Base-by-base conservation (phyloP, 2,888 invertebrate species). In the Eupithecia dodoneata region DNA sequence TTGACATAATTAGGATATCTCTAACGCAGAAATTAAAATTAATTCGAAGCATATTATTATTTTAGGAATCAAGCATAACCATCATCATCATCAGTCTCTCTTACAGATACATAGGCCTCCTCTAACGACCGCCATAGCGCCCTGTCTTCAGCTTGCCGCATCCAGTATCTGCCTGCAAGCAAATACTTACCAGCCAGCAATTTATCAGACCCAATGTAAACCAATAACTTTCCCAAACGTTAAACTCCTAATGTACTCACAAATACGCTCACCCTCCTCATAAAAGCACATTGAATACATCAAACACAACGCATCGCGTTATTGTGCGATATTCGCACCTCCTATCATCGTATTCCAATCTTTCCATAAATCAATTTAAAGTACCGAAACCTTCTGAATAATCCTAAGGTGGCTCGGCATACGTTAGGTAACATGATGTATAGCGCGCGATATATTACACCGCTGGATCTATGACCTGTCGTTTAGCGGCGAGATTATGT, bases 281-380 rank as follows among this genome's bases (percentile, higher is more conserved):
- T 74, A 67, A 71, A 67, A 69, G 12, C 52, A 73, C 59, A 71
- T 73, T 71, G 71, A 67, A 77, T 72, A 52, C 74, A 70, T 70
- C 63, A 47, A 63, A 65, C 59, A 55, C 74, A 79, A 76, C 74
- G 66, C 71, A 12, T 15, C 41, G 67, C 67, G 41, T 47, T 69
- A 76, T 76, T 65, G 72, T 55, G 72, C 76, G 55, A 71, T 77
- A 69, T 76, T 75, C 77, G 49, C 74, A 76, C 74, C 73, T 75
- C 79, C 76, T 79, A 77, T 79, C 81, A 81, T 81, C 80, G 72
- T 76, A 79, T 81, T 81, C 83, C 81, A 76, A 83, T 81, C 77
- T 81, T 76, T 79, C 74, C 81, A 81, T 83, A 83, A 81, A 83
- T 83, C 83, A 81, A 81, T 81, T 81, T 81, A 81, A 83, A 83